Base-by-base conservation (phyloP, 2,888 invertebrate genomes). In the Onchidella celtica region DNA sequence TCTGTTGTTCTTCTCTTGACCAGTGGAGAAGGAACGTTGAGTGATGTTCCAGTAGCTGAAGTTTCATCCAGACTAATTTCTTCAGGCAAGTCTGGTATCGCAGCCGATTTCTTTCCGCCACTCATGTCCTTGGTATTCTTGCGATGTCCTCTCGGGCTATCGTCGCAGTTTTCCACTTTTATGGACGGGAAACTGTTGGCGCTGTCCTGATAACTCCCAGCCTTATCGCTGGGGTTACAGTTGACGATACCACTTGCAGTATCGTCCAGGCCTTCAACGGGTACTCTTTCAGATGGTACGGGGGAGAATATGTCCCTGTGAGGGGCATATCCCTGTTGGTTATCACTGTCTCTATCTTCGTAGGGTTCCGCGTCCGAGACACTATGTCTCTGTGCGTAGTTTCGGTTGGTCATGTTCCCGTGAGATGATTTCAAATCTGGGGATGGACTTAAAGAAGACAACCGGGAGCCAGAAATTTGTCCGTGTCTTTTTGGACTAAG, bases 301-400 rank as follows among this genome's bases (percentile, higher is more conserved):
- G 74, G 74, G 11, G 74, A 74, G 74, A 63, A 74, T 1, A 74
- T 74, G 21, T 74, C 63, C 40, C 74, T 74, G 17, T 24, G 40
- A 14, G 40, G 21, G 11, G 27, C 0, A 27, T 24, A 38, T 24
- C 34, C 11, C n/a, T 17, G 55, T 1, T 9, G 72, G 21, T 55
- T 55, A n/a, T n/a, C n/a, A n/a, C n/a, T n/a, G n/a, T n/a, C n/a
- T n/a, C n/a, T n/a, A n/a, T n/a, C n/a, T n/a, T n/a, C n/a, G n/a
- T n/a, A n/a, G n/a, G n/a, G n/a, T n/a, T n/a, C n/a, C 47, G 47
- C 47, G 17, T 47, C 47, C 47, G 17, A 17, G 6, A 6, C 47
- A 6, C 9, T 17, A 17, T 47, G 47, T 47, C 6, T 11, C 9
- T 17, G 47, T 11, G 9, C 17, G 9, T 55, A 47, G 11, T 57